phyloP scores from a whole-genome alignment of 2,113 vertebrate genomes.

The Neotragus moschatus region DNA sequence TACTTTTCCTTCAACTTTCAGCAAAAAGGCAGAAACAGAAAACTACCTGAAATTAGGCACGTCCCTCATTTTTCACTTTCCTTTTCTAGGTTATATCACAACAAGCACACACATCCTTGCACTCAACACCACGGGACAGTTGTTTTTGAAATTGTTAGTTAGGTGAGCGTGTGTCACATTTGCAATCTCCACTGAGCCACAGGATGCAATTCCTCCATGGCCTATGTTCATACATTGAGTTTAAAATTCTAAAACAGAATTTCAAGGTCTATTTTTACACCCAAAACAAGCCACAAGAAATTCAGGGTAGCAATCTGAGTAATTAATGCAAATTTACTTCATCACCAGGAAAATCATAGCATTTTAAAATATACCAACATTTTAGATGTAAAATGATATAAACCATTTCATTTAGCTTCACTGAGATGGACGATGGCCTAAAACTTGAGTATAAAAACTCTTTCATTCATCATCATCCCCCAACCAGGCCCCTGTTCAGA shows the following conservation, averaged over 20 bases:
- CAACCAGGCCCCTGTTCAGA: not conserved
- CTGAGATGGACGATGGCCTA: not conserved
- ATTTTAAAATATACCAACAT: conserved; percentile 26
- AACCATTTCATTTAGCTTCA: not conserved
- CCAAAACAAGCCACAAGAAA: conserved; percentile 13
- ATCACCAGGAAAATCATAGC: conserved; percentile 7
- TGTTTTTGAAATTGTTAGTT: not conserved
- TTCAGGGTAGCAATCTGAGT: not conserved
- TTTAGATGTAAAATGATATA: not conserved
- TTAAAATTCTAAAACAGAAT: conserved; percentile 19
- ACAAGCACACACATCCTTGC: not conserved
- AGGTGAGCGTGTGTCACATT: not conserved
- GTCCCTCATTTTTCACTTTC: not conserved
- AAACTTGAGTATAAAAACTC: not conserved
- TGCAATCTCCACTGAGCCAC: not conserved
- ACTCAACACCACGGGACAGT: not conserved
- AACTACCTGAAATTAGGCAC: not conserved
- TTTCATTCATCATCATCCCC: not conserved
- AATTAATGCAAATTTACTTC: not conserved
- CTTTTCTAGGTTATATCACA: not conserved
- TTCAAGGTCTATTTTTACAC: conserved; percentile 7
- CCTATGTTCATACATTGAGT: not conserved
- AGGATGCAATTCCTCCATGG: not conserved
- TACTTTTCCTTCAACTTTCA: conserved; percentile 31
- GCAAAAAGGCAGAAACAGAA: conserved; percentile 16